Conservation (phyloP, 2,113 vertebrate species). For the Geococcyx californianus region DNA sequence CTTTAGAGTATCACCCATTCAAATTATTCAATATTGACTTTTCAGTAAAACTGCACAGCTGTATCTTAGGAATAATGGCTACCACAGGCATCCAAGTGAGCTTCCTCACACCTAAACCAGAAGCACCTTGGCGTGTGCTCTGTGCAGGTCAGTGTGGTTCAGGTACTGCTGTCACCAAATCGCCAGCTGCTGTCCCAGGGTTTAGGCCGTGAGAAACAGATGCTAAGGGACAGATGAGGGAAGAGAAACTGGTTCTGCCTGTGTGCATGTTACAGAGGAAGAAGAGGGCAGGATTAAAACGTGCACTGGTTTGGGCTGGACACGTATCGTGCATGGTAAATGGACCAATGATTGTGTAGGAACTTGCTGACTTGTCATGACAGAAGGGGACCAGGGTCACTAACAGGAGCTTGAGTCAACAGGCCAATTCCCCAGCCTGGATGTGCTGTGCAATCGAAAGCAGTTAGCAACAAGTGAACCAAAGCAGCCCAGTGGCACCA, state of each 20-base stretch:
- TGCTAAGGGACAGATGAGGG: not conserved
- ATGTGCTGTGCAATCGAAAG: accelerated
- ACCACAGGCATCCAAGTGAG: not conserved
- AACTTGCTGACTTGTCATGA: not conserved
- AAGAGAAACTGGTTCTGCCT: not conserved
- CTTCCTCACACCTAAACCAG: not conserved
- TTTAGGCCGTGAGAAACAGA: not conserved
- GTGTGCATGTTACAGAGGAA: not conserved
- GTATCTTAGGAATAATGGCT: not conserved
- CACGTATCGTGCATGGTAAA: not conserved
- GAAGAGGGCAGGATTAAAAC: not conserved
- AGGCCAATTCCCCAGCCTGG: not conserved
- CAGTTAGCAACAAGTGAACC: not conserved
- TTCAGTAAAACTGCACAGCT: not conserved
- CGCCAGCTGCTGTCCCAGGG: not conserved
- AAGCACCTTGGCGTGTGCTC: not conserved
- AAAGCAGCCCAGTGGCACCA: not conserved
- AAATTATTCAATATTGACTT: not conserved
- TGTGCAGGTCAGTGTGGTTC: not conserved
- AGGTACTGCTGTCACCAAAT: accelerated
- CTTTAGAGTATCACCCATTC: not conserved
- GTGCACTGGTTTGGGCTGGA: not conserved
- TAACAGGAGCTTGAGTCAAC: not conserved
- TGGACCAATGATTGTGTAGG: not conserved
- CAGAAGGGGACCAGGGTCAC: not conserved